These are phyloP conservation scores for Ennomos fuscantarius DNA, from an alignment of 2,888 invertebrate species.

Conservation along the genomic window DNA sequence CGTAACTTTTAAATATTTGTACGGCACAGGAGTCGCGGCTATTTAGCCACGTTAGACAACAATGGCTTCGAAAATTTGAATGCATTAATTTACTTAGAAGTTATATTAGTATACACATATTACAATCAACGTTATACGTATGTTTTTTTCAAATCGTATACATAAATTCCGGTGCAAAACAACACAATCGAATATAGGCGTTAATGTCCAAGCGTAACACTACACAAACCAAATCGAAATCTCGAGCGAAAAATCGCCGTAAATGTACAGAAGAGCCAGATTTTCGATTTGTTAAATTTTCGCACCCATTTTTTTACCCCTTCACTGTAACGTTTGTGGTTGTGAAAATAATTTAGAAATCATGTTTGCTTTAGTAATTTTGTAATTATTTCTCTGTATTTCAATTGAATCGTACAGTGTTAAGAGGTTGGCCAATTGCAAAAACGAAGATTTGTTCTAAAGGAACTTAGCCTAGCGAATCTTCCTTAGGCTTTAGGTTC, in stretches of 20 bases:
- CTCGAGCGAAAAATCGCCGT: slow-evolving; percentile 35
- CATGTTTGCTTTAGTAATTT: slow-evolving; percentile 43
- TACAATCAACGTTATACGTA: slow-evolving; percentile 84
- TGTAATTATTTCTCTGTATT: slow-evolving; percentile 50
- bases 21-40: slow-evolving; percentile 44
- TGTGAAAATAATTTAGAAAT: slow-evolving; percentile 54
- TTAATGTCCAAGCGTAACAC: slow-evolving; percentile 56
- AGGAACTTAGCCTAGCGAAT: slow-evolving; percentile 74
- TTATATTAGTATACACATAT: slow-evolving; percentile 83
- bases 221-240: slow-evolving; percentile 52
- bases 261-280: slow-evolving; percentile 31
- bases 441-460: slow-evolving; percentile 85
- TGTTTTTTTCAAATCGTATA: slow-evolving; percentile 82
- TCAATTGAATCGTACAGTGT: slow-evolving; percentile 78
- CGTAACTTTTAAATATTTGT: slow-evolving; percentile 64
- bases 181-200: slow-evolving; percentile 72
- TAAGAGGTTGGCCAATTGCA: slow-evolving; percentile 85
- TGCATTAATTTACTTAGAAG: slow-evolving; percentile 69
- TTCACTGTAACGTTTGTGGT: slow-evolving; percentile 75
- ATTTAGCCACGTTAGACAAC: slow-evolving; percentile 40
- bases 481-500: slow-evolving; percentile 54
- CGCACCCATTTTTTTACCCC: slow-evolving; percentile 81
- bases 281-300: slow-evolving; percentile 45
- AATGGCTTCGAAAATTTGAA: slow-evolving; percentile 54
- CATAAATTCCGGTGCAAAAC: slow-evolving; percentile 82